These are phyloP conservation scores for Sanderia malayensis DNA, from an alignment of 30 jellyfish, hydroid and myxozoan species.

Conservation along the genomic window DNA sequence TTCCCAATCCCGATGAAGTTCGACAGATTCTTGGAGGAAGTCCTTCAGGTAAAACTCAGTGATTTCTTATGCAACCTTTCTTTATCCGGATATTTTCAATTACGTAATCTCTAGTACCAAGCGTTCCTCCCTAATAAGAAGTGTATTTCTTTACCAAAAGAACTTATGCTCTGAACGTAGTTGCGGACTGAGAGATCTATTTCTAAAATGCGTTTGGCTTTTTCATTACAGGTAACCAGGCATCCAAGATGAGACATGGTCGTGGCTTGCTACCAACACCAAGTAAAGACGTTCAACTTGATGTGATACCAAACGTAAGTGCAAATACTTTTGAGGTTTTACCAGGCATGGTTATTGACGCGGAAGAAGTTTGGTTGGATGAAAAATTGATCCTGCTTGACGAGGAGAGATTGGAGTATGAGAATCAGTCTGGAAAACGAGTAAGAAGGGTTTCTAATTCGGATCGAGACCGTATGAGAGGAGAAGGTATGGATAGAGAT, in stretches of 20 bases:
- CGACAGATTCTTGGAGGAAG: neutral
- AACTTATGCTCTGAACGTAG: too few relatives aligned
- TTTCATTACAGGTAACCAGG: too few relatives aligned
- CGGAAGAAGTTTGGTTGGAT: conserved; percentile 36
- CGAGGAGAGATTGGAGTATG: neutral
- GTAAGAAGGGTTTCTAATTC: neutral
- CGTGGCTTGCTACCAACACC: conserved; percentile 61
- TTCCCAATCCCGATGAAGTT: conserved; percentile 18
- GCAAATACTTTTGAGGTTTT: conserved; percentile 20
- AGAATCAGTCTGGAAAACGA: neutral
- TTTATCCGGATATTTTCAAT: too few relatives aligned
- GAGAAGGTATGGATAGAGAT: conserved; percentile 3
- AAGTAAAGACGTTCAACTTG: neutral
- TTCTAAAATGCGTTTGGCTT: too few relatives aligned
- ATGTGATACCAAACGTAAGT: conserved; percentile 19
- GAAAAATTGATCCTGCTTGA: neutral
- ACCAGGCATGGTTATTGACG: conserved; percentile 56
- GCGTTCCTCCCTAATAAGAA: too few relatives aligned
- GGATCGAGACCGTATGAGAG: conserved; percentile 17
- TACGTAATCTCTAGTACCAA: too few relatives aligned
- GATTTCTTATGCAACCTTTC: too few relatives aligned
- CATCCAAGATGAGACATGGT: too few relatives aligned
- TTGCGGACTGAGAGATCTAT: too few relatives aligned
- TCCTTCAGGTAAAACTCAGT: neutral
- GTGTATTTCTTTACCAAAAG: too few relatives aligned